Evolutionary conservation across 1,140 invertebrate genomes (phyloP).

Genomic region (Wiebesia pumilae): DNA sequence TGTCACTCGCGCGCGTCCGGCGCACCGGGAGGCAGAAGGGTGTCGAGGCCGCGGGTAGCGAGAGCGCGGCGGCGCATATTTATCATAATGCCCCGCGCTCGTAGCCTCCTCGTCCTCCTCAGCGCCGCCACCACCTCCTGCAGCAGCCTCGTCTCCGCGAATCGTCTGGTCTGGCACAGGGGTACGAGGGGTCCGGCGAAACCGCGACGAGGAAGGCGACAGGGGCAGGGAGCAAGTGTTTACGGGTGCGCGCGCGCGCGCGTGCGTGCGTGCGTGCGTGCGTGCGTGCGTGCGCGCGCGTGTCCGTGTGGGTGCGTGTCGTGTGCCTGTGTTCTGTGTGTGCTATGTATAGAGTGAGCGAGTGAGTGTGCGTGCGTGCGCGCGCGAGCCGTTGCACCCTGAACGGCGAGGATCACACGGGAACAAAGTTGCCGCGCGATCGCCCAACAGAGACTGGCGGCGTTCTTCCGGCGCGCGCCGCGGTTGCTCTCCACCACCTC

Average conservation of each 20-base stretch:
- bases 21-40: constrained; percentile 38
- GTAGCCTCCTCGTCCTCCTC: not conserved
- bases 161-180: constrained; percentile 49
- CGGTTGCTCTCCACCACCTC: constrained; percentile 2
- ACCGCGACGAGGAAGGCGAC: not conserved
- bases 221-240: not conserved
- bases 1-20: constrained; percentile 61
- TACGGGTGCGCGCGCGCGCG: not conserved
- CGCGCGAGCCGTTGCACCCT: not conserved
- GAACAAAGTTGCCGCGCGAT: constrained; percentile 64
- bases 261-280: not conserved
- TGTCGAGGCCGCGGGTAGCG: not conserved
- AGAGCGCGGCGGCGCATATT: not conserved
- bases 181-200: constrained; percentile 23
- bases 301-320: not conserved
- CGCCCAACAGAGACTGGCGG: constrained; percentile 70
- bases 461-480: constrained; percentile 46
- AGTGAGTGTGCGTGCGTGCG: not conserved
- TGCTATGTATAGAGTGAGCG: no score
- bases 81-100: constrained; percentile 3
- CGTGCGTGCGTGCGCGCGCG: not conserved
- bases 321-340: not conserved
- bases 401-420: constrained; percentile 45
- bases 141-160: not conserved
- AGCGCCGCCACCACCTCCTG: not conserved